Evolutionary conservation across 2,888 invertebrate species (phyloP), one percentile per base, ranked within the genome.

Genomic region (Drosophila demipolita): DNA sequence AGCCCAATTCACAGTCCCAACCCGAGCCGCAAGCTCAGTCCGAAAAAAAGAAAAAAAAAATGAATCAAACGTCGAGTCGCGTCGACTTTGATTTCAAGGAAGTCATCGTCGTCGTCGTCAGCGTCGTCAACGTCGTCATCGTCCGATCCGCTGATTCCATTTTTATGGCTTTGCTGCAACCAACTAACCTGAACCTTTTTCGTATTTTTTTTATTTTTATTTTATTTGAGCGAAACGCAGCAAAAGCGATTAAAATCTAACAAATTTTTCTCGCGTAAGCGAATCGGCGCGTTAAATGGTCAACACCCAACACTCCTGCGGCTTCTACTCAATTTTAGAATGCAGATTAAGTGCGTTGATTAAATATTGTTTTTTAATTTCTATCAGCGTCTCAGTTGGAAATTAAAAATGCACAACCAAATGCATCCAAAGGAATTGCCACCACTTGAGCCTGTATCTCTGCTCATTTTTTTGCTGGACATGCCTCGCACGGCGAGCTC

Each of bases 361-460:
- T 88, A 88, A 88, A 87, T 87, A 89, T 89, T 78, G 85, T 85
- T 89, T 89, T 89, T 89, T 89, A 85, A 89, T 89, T 87, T 87
- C 86, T 71, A 75, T 60, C 70, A 50, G 72, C 70, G 66, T 59
- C 66, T 59, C 61, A 65, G 65, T 65, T 59, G 57, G 33, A 65
- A 83, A 78, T 83, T 73, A 67, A 71, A 70, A 82, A 82, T 82
- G 84, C 84, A 75, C 70, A 81, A 78, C 78, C 78, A 75, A 83
- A 81, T 83, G 81, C 81, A 80, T 55, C 64, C 12, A 66, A 65
- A 52, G 66, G 65, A 67, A 80, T 80, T 78, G 87, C 84, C 66
- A 26, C 57, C 48, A 26, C 35, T 66, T 62, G 40, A 26, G 23
- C 26, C 26, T 55, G 58, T 42, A 15, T 35, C 33, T 32, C n/a